These are phyloP conservation scores for rat (Rattus norvegicus) DNA, from an alignment of 2,113 vertebrate species.

Conservation along the genomic window DNA sequence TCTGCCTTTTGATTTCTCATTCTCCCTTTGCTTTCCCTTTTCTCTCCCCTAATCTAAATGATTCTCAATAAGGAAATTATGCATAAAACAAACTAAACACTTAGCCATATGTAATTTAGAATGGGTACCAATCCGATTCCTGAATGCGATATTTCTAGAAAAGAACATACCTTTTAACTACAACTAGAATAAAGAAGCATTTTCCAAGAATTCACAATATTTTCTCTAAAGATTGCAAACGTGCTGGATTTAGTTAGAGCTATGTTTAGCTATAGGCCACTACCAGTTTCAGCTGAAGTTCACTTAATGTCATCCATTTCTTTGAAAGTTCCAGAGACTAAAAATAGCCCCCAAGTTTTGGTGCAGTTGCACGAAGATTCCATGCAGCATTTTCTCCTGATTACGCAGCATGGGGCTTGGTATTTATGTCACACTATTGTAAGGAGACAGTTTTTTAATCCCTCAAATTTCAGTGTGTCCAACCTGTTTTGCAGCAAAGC, in stretches of 20 bases:
- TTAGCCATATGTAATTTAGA: slow-evolving; percentile 20
- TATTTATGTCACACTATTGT: slow-evolving; percentile 69
- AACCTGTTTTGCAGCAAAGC: slow-evolving; percentile 53
- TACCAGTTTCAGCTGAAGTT: slow-evolving; percentile 40
- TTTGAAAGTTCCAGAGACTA: slow-evolving; percentile 63
- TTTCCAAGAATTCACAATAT: neutral
- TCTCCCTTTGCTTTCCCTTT: neutral
- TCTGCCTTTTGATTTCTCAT: neutral
- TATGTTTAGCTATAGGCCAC: slow-evolving; percentile 38
- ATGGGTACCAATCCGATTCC: slow-evolving; percentile 11
- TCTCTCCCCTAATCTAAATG: neutral
- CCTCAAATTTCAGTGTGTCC: slow-evolving; percentile 50
- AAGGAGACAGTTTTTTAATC: slow-evolving; percentile 23
- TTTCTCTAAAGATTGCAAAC: neutral
- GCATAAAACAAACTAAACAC: slow-evolving; percentile 21
- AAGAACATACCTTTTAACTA: slow-evolving; percentile 43
- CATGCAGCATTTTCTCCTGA: slow-evolving; percentile 59
- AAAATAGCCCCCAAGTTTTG: slow-evolving; percentile 67
- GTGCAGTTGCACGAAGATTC: slow-evolving; percentile 53
- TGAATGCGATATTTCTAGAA: slow-evolving; percentile 12
- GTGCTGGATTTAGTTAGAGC: neutral
- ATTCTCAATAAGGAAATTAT: neutral
- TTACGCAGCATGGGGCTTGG: slow-evolving; percentile 40
- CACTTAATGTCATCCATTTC: slow-evolving; percentile 65
- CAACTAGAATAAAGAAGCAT: slow-evolving; percentile 24